Conservation (phyloP, 2,888 invertebrate species). For the Matsumyia berberina region DNA sequence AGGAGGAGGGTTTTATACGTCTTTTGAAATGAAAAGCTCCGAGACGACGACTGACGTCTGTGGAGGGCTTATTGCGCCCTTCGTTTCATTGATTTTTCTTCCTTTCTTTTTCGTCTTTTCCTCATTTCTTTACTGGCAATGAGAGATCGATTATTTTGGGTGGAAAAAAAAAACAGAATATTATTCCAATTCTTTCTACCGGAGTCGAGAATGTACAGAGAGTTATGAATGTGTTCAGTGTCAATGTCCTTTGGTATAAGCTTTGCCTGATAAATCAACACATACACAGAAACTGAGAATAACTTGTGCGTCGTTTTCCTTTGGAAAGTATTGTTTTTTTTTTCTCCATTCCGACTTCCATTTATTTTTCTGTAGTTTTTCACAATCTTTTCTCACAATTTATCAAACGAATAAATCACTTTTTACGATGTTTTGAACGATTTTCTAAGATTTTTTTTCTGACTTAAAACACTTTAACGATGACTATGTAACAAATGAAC, state of each 20-base stretch:
- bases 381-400: constrained; percentile 15
- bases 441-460: neutral
- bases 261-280: constrained; percentile 43
- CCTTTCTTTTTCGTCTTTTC: no score
- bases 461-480: constrained; percentile 4
- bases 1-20: neutral
- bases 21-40: constrained; percentile 41
- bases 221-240: constrained; percentile 63
- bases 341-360: neutral
- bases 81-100: constrained; percentile 67
- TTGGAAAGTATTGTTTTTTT: constrained; percentile 2
- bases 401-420: constrained; percentile 45
- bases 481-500: constrained; percentile 10
- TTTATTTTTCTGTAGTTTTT: neutral
- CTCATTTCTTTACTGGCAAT: constrained; percentile 12
- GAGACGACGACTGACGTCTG: constrained; percentile 35
- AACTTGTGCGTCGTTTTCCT: constrained; percentile 5
- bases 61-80: constrained; percentile 65
- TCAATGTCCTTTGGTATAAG: constrained; percentile 70
- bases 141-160: constrained; percentile 61
- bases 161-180: constrained; percentile 52
- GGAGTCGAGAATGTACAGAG: constrained; percentile 13
- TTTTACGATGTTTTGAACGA: constrained; percentile 47
- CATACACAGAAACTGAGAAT: neutral
- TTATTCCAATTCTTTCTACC: constrained; percentile 36